Conservation (phyloP, 2,888 invertebrate genomes). For the Hemithea aestivaria region DNA sequence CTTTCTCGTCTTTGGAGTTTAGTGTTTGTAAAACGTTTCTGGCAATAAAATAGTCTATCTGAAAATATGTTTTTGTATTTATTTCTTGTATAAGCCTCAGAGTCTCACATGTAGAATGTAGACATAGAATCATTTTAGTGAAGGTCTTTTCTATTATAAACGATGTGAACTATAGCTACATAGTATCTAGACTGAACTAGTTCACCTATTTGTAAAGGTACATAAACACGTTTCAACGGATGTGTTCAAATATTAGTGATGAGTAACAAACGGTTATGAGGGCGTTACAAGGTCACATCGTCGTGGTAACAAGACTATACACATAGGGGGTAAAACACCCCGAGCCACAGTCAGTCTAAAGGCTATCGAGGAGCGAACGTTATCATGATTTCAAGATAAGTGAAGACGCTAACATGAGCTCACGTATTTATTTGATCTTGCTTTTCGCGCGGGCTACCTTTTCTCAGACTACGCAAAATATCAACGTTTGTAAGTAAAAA, state of each 20-base stretch:
- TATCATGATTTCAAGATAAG: conserved; percentile 18
- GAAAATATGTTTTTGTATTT: conserved; percentile 36
- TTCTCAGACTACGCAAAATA: conserved; percentile 84
- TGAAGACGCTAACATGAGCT: no score
- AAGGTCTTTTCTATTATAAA: conserved; percentile 14
- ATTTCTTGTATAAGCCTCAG: conserved; percentile 1
- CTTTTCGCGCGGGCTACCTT: conserved; percentile 33
- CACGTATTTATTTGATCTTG: conserved; percentile 34
- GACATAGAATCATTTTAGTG: background rate
- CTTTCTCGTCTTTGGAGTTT: conserved; percentile 53
- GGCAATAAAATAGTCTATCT: conserved; percentile 77
- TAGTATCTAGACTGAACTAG: conserved; percentile 1
- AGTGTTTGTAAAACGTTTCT: conserved; percentile 76
- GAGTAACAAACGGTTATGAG: conserved; percentile 43
- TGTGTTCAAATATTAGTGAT: conserved; percentile 37
- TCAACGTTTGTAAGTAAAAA: conserved; percentile 83
- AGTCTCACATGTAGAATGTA: background rate
- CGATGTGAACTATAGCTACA: conserved; percentile 2
- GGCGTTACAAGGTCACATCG: conserved; percentile 61
- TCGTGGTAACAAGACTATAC: conserved; percentile 62
- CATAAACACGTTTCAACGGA: conserved; percentile 4
- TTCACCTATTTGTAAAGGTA: background rate
- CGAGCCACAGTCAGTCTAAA: conserved; percentile 18
- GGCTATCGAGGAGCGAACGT: conserved; percentile 3
- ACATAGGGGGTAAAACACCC: conserved; percentile 40